Evolutionary conservation across 2,113 vertebrate species (phyloP).

Genomic region (Prionailurus viverrinus): DNA sequence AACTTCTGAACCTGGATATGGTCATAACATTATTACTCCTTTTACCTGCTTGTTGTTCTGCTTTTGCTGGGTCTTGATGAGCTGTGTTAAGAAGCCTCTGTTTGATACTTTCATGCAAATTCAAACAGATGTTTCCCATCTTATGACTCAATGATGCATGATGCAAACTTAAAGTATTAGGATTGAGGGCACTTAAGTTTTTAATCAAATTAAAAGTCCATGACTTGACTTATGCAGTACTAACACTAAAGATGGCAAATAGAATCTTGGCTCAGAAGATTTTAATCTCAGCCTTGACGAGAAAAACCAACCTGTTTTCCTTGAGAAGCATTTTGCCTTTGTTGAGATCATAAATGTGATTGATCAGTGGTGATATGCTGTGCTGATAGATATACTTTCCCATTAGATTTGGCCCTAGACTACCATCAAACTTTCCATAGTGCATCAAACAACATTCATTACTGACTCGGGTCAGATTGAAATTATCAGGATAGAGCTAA

Average conservation of each 20-base stretch:
- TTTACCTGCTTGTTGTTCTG: constrained; percentile 66
- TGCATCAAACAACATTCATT: constrained; percentile 68
- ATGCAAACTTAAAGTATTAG: constrained; percentile 80
- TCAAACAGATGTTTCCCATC: constrained; percentile 83
- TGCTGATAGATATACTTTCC: constrained; percentile 66
- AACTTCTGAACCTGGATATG: constrained; percentile 69
- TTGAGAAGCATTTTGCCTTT: constrained; percentile 67
- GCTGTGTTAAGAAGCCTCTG: constrained; percentile 57
- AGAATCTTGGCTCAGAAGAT: constrained; percentile 78
- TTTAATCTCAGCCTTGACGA: constrained; percentile 74
- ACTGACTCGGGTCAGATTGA: constrained; percentile 64
- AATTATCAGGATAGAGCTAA: constrained; percentile 60
- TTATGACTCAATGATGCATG: constrained; percentile 81
- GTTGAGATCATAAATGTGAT: constrained; percentile 64
- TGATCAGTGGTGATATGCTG: constrained; percentile 54
- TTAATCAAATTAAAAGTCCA: constrained; percentile 85
- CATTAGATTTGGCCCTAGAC: constrained; percentile 56
- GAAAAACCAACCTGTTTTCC: constrained; percentile 52
- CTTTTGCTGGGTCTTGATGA: constrained; percentile 40
- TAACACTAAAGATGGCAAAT: constrained; percentile 70
- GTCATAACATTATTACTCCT: constrained; percentile 39
- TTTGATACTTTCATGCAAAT: constrained; percentile 82
- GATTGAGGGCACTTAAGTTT: constrained; percentile 75
- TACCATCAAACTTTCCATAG: constrained; percentile 63
- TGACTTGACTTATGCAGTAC: constrained; percentile 74